phyloP scores from a whole-genome alignment of 2,888 invertebrate species.

The Caenorhabditis japonica region DNA sequence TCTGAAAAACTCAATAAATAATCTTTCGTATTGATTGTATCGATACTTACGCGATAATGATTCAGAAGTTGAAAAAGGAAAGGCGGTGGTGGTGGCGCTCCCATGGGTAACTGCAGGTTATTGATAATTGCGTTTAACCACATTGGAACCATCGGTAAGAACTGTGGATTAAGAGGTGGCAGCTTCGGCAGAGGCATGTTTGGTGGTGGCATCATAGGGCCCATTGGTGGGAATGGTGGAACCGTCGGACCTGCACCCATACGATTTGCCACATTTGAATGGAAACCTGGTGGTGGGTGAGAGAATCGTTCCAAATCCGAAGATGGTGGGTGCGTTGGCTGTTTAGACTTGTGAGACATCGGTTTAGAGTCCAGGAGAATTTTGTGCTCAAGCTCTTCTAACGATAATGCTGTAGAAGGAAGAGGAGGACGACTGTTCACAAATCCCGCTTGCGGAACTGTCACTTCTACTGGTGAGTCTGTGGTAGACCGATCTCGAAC shows the following conservation, averaged over 20 bases:
- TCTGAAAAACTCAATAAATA: constrained; percentile 17
- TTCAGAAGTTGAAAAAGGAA: constrained; percentile 52
- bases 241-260: constrained; percentile 24
- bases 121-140: constrained; percentile 57
- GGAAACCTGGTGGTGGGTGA: constrained; percentile 45
- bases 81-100: constrained; percentile 60
- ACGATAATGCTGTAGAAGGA: constrained; percentile 28
- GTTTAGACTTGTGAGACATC: not conserved
- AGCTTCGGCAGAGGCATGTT: constrained; percentile 33
- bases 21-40: not conserved
- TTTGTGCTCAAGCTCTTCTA: constrained; percentile 46
- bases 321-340: not conserved
- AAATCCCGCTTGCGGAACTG: no score
- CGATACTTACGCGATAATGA: constrained; percentile 40
- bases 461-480: not conserved
- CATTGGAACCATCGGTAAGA: constrained; percentile 54
- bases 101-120: constrained; percentile 50
- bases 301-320: constrained; percentile 7
- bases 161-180: constrained; percentile 58
- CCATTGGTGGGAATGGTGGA: constrained; percentile 24
- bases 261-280: constrained; percentile 15
- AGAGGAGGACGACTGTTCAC: not conserved
- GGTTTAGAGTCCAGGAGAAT: constrained; percentile 28
- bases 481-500: no score
- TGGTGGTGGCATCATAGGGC: constrained; percentile 31